These are phyloP conservation scores for Palythoa heliodiscus DNA, from an alignment of 92 coral and sea anemone genomes.

Conservation along the genomic window DNA sequence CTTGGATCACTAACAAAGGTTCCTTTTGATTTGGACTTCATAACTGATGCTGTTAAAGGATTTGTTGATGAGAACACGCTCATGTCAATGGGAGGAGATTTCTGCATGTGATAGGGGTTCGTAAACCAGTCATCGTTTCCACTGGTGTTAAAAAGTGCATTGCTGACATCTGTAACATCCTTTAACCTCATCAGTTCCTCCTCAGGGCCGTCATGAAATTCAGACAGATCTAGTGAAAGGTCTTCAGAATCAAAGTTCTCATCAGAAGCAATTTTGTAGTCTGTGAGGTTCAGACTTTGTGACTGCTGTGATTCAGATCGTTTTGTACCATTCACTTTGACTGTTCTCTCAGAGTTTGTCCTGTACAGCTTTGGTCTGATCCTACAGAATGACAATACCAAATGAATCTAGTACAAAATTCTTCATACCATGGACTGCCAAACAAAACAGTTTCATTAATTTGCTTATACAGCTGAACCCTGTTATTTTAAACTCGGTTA, in stretches of 20 bases:
- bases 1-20: slow-evolving; percentile 67
- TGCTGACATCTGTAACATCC: slow-evolving; percentile 45
- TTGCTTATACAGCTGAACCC: no score
- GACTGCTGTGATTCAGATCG: slow-evolving; percentile 20
- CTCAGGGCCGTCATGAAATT: slow-evolving; percentile 82
- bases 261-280: slow-evolving; percentile 62
- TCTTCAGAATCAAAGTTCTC: slow-evolving; percentile 68
- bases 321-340: slow-evolving; percentile 48
- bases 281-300: slow-evolving; percentile 58
- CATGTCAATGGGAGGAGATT: slow-evolving; percentile 68
- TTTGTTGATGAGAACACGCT: slow-evolving; percentile 64
- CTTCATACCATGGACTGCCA: no score
- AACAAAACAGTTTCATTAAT: no score
- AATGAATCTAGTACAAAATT: no score
- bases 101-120: slow-evolving; percentile 74
- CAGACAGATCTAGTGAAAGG: slow-evolving; percentile 70
- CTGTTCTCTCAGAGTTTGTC: slow-evolving; percentile 87
- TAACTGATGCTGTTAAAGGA: slow-evolving; percentile 87
- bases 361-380: slow-evolving; percentile 76
- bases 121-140: slow-evolving; percentile 80
- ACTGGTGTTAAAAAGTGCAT: slow-evolving; percentile 55
- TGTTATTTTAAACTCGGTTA: no score
- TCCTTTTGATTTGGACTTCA: slow-evolving; percentile 77
- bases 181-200: slow-evolving; percentile 75
- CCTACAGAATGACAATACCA: slow-evolving; percentile 34